Evolutionary conservation across 2,888 invertebrate genomes (phyloP).

Genomic region (Polymixis lichenea): DNA sequence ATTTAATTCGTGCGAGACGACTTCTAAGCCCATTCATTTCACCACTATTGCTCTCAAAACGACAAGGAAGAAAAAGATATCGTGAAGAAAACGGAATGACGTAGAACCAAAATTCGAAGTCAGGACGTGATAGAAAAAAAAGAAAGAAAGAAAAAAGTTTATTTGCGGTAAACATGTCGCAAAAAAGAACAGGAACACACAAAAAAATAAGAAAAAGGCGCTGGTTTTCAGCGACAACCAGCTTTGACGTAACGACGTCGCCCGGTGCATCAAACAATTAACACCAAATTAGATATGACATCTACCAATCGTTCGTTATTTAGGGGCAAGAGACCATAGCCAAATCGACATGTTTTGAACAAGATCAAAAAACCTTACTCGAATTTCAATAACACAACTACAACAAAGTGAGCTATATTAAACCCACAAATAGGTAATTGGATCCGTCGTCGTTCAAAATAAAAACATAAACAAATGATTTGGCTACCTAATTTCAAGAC

Average conservation of each 20-base stretch:
- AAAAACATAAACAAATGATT: background rate
- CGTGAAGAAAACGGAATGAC: background rate
- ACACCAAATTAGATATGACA: no score
- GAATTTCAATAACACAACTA: background rate
- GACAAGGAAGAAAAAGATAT: background rate
- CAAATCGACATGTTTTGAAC: background rate
- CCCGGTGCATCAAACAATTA: no score
- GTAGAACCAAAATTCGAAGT: background rate
- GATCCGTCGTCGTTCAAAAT: slow-evolving; percentile 4
- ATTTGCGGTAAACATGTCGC: no score
- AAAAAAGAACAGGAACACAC: no score
- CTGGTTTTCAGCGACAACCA: no score
- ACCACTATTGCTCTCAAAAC: background rate
- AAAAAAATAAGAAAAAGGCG: no score
- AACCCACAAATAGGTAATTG: slow-evolving; percentile 9
- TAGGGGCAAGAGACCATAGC: background rate
- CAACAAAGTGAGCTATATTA: slow-evolving; percentile 9
- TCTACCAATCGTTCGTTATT: background rate
- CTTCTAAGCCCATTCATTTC: background rate
- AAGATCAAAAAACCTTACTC: slow-evolving; percentile 7
- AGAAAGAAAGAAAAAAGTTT: no score
- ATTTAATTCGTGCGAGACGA: no score
- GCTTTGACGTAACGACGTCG: no score
- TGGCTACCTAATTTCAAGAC: slow-evolving; percentile 5
- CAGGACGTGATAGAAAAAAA: no score